These are phyloP conservation scores for Zaprionus obscuricornis DNA, from an alignment of 2,888 invertebrate genomes.

Conservation along the genomic window DNA sequence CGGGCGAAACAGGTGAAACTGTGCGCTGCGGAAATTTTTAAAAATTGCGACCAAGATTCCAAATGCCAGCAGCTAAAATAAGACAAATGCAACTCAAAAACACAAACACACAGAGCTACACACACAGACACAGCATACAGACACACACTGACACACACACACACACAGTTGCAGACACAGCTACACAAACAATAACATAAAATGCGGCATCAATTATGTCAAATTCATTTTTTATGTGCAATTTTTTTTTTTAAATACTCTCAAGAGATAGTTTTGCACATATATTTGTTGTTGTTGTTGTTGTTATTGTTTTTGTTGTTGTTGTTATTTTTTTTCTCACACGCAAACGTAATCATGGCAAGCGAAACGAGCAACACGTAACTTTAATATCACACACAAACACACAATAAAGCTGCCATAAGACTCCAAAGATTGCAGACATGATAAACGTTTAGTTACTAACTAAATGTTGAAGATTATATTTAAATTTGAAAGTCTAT, in stretches of 20 bases:
- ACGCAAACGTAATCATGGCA: constrained; percentile 65
- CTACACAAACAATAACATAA: constrained; percentile 7
- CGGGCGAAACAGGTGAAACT: constrained; percentile 38
- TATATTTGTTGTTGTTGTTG: too few species aligned
- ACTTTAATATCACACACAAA: constrained; percentile 28
- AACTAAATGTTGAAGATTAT: too few species aligned
- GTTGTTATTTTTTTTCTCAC: constrained; percentile 59
- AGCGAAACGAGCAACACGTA: constrained; percentile 58
- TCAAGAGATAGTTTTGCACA: constrained; percentile 38
- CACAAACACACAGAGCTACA: too few species aligned
- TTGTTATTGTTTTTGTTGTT: too few species aligned
- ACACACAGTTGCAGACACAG: too few species aligned
- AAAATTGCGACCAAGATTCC: constrained; percentile 9
- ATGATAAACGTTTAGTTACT: too few species aligned
- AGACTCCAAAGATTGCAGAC: background rate
- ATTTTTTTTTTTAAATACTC: constrained; percentile 55
- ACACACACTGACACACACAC: too few species aligned
- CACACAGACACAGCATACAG: too few species aligned
- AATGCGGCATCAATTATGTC: constrained; percentile 65
- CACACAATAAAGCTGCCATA: constrained; percentile 8
- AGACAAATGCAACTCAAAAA: constrained; percentile 28
- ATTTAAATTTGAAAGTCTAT: too few species aligned
- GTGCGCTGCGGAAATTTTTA: constrained; percentile 34
- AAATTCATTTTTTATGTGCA: constrained; percentile 68
- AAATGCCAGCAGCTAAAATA: constrained; percentile 36